phyloP scores from a whole-genome alignment of 2,113 vertebrate genomes.

The Gymnorhina tibicen region DNA sequence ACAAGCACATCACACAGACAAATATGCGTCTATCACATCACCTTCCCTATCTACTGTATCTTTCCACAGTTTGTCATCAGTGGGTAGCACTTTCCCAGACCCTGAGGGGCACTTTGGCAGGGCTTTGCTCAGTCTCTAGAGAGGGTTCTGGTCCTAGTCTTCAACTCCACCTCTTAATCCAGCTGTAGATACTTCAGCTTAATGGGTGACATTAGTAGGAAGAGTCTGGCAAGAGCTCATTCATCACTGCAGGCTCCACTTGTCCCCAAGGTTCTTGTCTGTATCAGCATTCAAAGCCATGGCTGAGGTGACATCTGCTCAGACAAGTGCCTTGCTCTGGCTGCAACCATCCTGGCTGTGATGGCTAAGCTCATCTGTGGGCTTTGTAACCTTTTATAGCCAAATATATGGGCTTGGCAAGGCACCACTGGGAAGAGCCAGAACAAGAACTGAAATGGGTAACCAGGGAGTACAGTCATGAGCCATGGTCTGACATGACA shows the following conservation, averaged over 20 bases:
- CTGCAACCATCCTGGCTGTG: background rate
- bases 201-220: background rate
- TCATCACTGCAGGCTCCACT: background rate
- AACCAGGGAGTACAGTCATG: background rate
- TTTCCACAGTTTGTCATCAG: background rate
- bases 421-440: background rate
- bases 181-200: background rate
- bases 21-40: background rate
- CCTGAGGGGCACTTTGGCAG: background rate
- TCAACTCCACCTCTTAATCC: background rate
- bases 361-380: background rate
- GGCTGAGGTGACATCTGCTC: background rate
- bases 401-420: accelerated
- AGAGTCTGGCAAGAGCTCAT: background rate
- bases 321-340: background rate
- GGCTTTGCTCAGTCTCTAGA: background rate
- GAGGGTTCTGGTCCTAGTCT: background rate
- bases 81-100: background rate
- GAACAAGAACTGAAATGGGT: background rate
- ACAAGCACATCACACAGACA: background rate
- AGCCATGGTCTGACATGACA: background rate
- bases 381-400: background rate
- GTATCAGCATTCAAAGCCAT: background rate
- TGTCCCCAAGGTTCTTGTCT: background rate
- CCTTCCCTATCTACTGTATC: background rate